Evolutionary conservation across 2,797 vertebrate species (phyloP).

Genomic region (Lates japonicus): DNA sequence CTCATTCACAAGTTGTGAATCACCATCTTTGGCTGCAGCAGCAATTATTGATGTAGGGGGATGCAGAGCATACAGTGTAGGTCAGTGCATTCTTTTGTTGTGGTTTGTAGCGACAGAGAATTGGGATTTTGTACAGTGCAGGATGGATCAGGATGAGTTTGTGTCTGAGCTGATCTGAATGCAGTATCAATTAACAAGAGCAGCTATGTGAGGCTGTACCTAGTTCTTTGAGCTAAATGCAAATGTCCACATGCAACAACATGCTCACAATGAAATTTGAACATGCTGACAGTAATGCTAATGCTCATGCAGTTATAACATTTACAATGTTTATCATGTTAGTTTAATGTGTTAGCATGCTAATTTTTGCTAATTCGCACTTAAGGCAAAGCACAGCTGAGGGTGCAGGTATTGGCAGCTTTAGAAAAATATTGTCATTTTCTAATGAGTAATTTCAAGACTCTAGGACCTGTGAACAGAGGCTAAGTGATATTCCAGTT

Average conservation of each 20-base stretch:
- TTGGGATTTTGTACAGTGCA: neutral
- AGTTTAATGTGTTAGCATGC: neutral
- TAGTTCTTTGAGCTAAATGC: neutral
- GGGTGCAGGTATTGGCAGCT: no score
- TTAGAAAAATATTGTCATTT: no score
- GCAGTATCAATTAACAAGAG: neutral
- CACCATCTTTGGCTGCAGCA: conserved; percentile 4
- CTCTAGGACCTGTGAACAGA: no score
- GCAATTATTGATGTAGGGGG: conserved; percentile 20
- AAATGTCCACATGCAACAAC: neutral
- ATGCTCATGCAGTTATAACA: no score
- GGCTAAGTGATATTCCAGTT: no score
- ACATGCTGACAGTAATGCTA: neutral
- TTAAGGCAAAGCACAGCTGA: no score
- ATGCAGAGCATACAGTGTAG: neutral
- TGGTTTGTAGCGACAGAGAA: conserved; percentile 2
- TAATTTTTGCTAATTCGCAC: no score
- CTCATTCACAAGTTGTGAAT: conserved; percentile 19
- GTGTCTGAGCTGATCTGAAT: neutral
- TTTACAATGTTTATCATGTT: neutral
- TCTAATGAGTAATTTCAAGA: no score
- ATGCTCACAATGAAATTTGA: neutral
- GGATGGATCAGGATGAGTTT: neutral
- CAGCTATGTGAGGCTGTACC: neutral
- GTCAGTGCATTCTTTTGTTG: conserved; percentile 12